Evolutionary conservation across 2,113 vertebrate species (phyloP).

Genomic region (Tachysurus vachellii): DNA sequence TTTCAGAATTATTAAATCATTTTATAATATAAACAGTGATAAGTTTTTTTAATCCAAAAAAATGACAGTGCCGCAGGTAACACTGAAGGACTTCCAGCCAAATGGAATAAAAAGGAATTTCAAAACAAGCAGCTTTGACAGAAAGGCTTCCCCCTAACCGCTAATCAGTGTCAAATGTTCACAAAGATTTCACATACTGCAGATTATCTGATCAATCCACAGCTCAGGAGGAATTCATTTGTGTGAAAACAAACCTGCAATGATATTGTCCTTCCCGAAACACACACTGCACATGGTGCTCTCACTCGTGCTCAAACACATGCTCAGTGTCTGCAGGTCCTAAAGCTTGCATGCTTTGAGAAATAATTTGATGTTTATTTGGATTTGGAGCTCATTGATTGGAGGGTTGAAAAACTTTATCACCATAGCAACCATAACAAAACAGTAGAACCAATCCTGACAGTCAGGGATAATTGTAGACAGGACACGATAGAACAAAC

Average conservation of each 20-base stretch:
- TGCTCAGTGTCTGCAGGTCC: background rate
- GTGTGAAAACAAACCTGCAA: background rate
- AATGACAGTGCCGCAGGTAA: background rate
- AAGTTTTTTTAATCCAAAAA: background rate
- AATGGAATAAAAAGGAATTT: background rate
- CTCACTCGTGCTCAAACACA: background rate
- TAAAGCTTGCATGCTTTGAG: background rate
- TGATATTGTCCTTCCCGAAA: background rate
- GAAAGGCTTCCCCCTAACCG: conserved; percentile 7
- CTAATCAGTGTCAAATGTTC: conserved; percentile 14
- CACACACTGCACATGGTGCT: background rate
- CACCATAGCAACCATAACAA: background rate
- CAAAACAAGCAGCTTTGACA: conserved; percentile 20
- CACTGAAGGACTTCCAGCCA: background rate
- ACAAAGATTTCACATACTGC: background rate
- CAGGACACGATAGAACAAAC: background rate
- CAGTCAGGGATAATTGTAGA: background rate
- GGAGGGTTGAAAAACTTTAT: background rate
- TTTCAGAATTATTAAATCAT: background rate
- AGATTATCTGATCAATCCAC: conserved; percentile 16
- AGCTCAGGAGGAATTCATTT: conserved; percentile 1
- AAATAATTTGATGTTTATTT: background rate
- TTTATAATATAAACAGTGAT: background rate
- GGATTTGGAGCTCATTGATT: background rate
- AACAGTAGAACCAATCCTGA: background rate